phyloP scores from a whole-genome alignment of 2,888 invertebrate genomes.

The Drymonia ruficornis region DNA sequence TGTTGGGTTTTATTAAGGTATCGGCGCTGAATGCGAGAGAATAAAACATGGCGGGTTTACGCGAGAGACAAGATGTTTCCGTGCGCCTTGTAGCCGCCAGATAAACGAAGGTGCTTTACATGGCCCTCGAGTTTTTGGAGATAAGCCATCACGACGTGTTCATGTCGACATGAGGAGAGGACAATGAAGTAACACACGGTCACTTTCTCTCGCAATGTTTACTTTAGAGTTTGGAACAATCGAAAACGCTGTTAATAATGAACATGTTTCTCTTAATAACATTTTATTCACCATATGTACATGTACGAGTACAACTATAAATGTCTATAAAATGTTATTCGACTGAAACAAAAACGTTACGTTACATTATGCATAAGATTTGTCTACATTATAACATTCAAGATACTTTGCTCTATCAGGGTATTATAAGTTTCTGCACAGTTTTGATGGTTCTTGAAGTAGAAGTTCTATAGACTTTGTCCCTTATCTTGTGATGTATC shows the following conservation, averaged over 20 bases:
- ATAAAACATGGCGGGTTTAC: constrained; percentile 82
- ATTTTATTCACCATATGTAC: constrained; percentile 10
- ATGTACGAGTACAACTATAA: too few species aligned
- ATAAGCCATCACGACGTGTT: constrained; percentile 70
- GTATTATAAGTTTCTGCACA: too few species aligned
- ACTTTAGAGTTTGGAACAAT: constrained; percentile 36
- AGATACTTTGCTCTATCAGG: too few species aligned
- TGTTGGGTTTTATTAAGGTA: constrained; percentile 84
- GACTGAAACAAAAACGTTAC: too few species aligned
- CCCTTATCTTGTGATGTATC: neutral
- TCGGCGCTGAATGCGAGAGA: constrained; percentile 77
- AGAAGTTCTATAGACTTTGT: too few species aligned
- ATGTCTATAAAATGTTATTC: neutral
- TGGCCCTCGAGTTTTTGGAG: constrained; percentile 70
- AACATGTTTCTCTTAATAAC: constrained; percentile 14
- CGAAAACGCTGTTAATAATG: constrained; percentile 21
- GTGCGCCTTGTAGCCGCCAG: constrained; percentile 57
- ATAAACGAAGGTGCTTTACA: constrained; percentile 73
- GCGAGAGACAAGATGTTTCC: constrained; percentile 74
- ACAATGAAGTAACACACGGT: constrained; percentile 51
- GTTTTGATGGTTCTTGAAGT: too few species aligned
- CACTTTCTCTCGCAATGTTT: constrained; percentile 50
- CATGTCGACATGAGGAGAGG: constrained; percentile 63
- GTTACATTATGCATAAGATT: too few species aligned
- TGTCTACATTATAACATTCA: too few species aligned